Percentiles rank a stretch among this genome's conserved stretches.
These are phyloP conservation scores for Mythimna albipuncta DNA, from an alignment of 2,888 invertebrate species.

Conservation along the genomic window DNA sequence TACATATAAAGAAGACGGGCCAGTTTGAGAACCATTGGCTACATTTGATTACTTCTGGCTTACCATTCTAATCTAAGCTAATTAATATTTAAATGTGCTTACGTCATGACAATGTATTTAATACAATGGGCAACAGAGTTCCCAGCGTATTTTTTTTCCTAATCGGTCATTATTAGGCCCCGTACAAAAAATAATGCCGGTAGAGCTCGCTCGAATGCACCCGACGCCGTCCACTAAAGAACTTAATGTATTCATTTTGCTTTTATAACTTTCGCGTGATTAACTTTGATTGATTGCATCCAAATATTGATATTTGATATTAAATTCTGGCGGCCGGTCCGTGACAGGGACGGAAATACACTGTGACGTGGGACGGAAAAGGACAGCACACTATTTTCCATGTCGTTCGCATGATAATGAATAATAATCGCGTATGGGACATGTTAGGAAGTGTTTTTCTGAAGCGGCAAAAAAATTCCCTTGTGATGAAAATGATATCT, in stretches of 20 bases:
- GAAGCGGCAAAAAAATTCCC: constrained; percentile 46
- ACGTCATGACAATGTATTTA: constrained; percentile 85
- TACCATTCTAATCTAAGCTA: constrained; percentile 76
- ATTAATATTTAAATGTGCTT: constrained; percentile 84
- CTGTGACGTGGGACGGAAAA: constrained; percentile 56
- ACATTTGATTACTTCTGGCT: constrained; percentile 61
- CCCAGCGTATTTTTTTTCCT: constrained; percentile 80
- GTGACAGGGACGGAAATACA: constrained; percentile 70
- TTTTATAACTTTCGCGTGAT: constrained; percentile 90
- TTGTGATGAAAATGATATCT: constrained; percentile 49
- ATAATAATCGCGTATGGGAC: constrained; percentile 72
- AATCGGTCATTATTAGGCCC: constrained; percentile 85
- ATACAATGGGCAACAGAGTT: constrained; percentile 78
- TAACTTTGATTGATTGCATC: constrained; percentile 90
- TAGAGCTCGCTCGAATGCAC: constrained; percentile 79
- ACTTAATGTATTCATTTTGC: constrained; percentile 89
- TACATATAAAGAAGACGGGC: constrained; percentile 57
- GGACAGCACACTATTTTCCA: constrained; percentile 64
- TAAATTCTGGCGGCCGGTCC: constrained; percentile 75
- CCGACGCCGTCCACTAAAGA: constrained; percentile 81
- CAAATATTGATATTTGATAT: constrained; percentile 89
- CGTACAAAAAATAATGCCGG: constrained; percentile 79
- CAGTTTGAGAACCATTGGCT: constrained; percentile 52
- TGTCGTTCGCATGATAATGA: constrained; percentile 76
- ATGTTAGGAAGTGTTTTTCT: constrained; percentile 74